phyloP scores from a whole-genome alignment of 2,797 vertebrate species.

The Etheostoma nigrum region DNA sequence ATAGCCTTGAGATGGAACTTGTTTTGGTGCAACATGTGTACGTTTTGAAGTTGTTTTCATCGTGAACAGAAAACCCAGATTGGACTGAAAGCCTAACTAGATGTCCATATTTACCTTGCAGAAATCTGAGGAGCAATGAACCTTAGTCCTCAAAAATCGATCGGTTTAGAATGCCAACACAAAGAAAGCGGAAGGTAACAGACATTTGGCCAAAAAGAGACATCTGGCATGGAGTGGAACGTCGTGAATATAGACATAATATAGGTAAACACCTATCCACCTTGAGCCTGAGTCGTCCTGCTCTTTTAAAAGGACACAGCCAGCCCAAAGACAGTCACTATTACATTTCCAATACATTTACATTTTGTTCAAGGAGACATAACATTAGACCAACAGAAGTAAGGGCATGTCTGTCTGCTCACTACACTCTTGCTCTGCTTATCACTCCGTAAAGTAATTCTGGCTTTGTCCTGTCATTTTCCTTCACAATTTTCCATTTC shows the following conservation, averaged over 20 bases:
- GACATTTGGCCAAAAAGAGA: too few relatives aligned
- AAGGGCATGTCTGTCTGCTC: neutral
- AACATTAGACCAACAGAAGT: conserved; percentile 7
- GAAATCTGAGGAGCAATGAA: too few relatives aligned
- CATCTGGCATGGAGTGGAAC: too few relatives aligned
- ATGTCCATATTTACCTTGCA: too few relatives aligned
- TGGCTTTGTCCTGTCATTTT: conserved; percentile 18
- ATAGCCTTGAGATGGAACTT: too few relatives aligned
- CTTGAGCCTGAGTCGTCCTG: conserved; percentile 50
- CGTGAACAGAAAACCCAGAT: too few relatives aligned
- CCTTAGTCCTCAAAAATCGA: too few relatives aligned
- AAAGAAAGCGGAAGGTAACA: too few relatives aligned
- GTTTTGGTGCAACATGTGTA: too few relatives aligned
- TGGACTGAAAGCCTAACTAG: too few relatives aligned
- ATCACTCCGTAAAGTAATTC: conserved; percentile 16
- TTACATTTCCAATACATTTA: conserved; percentile 49
- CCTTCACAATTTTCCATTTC: conserved; percentile 19
- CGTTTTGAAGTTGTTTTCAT: too few relatives aligned
- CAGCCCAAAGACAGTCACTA: conserved; percentile 39
- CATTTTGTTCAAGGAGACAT: conserved; percentile 43
- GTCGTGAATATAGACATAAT: neutral
- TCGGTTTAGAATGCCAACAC: too few relatives aligned
- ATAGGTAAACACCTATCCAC: conserved; percentile 10
- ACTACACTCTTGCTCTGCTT: conserved; percentile 14
- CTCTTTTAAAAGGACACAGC: conserved; percentile 56